phyloP scores from a whole-genome alignment of 2,113 vertebrate species.

The Perca schrenkii region DNA sequence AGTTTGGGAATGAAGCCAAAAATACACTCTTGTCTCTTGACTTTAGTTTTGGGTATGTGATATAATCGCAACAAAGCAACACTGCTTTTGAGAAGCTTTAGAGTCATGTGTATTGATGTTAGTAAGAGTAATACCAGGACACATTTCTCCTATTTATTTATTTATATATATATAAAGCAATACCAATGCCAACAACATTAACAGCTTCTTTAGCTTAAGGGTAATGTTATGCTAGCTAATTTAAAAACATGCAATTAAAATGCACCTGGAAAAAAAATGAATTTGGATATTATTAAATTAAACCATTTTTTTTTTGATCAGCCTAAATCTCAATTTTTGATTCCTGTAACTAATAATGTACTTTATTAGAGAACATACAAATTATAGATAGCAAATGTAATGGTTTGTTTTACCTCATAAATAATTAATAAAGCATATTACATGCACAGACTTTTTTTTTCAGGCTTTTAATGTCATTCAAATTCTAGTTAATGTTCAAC shows the following conservation, averaged over 20 bases:
- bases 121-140: neutral
- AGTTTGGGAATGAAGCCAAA: slow-evolving; percentile 43
- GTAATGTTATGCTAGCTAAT: neutral
- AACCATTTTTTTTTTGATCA: neutral
- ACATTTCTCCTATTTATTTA: neutral
- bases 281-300: neutral
- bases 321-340: neutral
- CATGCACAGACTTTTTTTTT: neutral
- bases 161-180: too few relatives aligned
- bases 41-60: slow-evolving; percentile 11
- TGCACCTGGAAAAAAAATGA: neutral
- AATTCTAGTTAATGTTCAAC: neutral
- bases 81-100: slow-evolving; percentile 15
- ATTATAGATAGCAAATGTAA: neutral
- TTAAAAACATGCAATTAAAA: slow-evolving; percentile 5
- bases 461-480: neutral
- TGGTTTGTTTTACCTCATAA: neutral
- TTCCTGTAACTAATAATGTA: neutral
- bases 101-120: neutral
- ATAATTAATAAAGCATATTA: slow-evolving; percentile 2
- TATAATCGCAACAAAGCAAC: slow-evolving; percentile 17
- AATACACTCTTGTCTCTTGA: slow-evolving; percentile 30
- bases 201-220: slow-evolving; percentile 19
- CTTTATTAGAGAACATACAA: neutral
- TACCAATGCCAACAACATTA: neutral